Base-by-base conservation (phyloP, 2,888 invertebrate species). In the Dicyrtoma fusca region DNA sequence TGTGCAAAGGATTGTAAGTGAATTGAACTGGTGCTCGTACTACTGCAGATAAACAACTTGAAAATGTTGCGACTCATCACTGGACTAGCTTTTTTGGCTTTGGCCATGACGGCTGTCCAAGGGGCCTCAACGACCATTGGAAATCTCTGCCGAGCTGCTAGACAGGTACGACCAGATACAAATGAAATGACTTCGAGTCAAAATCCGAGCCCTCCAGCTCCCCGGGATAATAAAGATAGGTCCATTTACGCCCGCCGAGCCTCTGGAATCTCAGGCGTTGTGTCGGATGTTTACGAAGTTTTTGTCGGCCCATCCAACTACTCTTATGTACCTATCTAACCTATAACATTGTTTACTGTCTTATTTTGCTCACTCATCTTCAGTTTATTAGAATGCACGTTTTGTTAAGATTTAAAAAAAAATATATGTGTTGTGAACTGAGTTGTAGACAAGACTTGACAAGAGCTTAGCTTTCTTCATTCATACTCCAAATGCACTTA, bases 231-330 rank as follows among this genome's bases (percentile, higher is more conserved):
- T 11, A 55, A 74, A 13, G 79, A 79, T 71, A 71, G 79, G 47
- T 78, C 78, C 11, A 76, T 78, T 13, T 79, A 79, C 57, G 79
- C 79, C 5, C 53, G 78, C n/a, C 64, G 75, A 59, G 75, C 71
- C 53, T 76, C 74, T 53, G 77, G 75, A 1, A 69, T 73, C n/a
- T 68, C 76, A n/a, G 76, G 76, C 45, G 74, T 78, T 23, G 71
- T 75, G 2, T 76, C 76, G 64, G 79, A 79, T 72, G 77, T 79
- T 13, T 79, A 79, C 64, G 76, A 78, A 77, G 79, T 79, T 45
- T 78, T 75, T 42, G 78, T 79, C 1, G 77, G 78, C 4, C 77
- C 79, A 8, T 65, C 73, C 26, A 72, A 75, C 49, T 25, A 26
- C 42, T 65, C 65, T 45, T 63, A 59, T 42, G 65, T 72, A 66